Evolutionary conservation across 2,888 invertebrate genomes (phyloP), one percentile per base, ranked within the genome.

Genomic region (Muschampia plurimacula): DNA sequence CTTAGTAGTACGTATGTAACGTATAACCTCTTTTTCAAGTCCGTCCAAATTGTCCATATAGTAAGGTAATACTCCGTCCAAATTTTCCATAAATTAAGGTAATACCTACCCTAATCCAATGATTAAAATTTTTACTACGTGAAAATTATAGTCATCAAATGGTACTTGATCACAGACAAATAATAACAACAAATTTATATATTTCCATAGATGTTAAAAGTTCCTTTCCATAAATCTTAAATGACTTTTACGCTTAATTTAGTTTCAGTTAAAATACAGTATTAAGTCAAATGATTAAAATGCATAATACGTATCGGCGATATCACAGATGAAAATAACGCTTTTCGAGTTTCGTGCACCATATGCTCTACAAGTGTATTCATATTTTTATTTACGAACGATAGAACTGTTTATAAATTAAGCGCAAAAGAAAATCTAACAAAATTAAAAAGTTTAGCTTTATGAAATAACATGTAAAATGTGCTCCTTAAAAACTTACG

Each of bases 181-280:
- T 22, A 22, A 22, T 22, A 22, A 22, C 22, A 22, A 22, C 22
- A 22, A 22, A 22, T 22, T 36, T 52, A 46, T 81, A 81, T 81
- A 81, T 81, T 78, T 78, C 70, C 36, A 63, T 52, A 46, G 36
- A 71, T 67, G 64, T 65, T 72, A 74, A 85, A 86, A 84, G 83
- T 81, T 79, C 7, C 75, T 74, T 76, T 79, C 79, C 79, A 65
- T 36, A 65, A 64, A 41, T 59, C 57, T 59, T 59, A 65, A 12
- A 70, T 57, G 39, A 55, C 41, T 57, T 70, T 63, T 36, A 59
- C 59, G 66, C 66, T 71, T 71, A 65, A 83, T 75, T 81, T 75
- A 81, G 82, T 75, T 78, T 64, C 64, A 46, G 55, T 59, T 66
- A 62, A 62, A 10, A 62, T 62, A 41, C 59, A 70, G 55, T 60